Base-by-base conservation (phyloP, 2,888 invertebrate genomes). In the Melanophora roralis region DNA sequence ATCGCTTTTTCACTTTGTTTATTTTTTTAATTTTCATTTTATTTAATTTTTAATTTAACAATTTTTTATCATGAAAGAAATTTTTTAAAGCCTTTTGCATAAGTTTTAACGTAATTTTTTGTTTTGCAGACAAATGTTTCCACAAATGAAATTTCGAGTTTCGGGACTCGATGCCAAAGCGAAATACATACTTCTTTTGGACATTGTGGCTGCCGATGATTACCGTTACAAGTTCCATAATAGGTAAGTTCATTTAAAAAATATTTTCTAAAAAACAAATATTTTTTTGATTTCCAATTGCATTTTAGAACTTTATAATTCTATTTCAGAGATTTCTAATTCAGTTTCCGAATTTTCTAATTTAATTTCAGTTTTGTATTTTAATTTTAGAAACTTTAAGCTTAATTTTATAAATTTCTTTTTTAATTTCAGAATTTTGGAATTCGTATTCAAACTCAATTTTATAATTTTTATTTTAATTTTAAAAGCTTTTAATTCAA, bases 201-300 rank as follows among this genome's bases (percentile, higher is more conserved):
- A 99, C 93, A 98, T 99, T 91, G 98, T 98, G 86, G 98, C 98
- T 59, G 98, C 98, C 83, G 99, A 99, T 91, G 98, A 99, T 93
- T 98, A 98, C 93, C 93, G 97, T 92, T 97, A 97, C 93, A 97
- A 97, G 92, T 97, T 97, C 92, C 97, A 97, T 92, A 97, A 97
- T 94, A 97, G 97, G 96, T 95, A 90, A 89, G 89, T 85, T 32
- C 5, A 11, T 32, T n/a, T n/a, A n/a, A n/a, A n/a, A n/a, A n/a
- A n/a, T n/a, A n/a, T n/a, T n/a, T n/a, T n/a, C n/a, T n/a, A n/a
- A n/a, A n/a, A n/a, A n/a, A n/a, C n/a, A n/a, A n/a, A n/a, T n/a
- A n/a, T n/a, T n/a, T n/a, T n/a, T n/a, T n/a, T n/a, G n/a, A n/a
- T n/a, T n/a, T n/a, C n/a, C n/a, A n/a, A n/a, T n/a, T n/a, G n/a